Evolutionary conservation across 2,113 vertebrate genomes (phyloP), one percentile per base, ranked within the genome.

Genomic region (Gymnogyps californianus): DNA sequence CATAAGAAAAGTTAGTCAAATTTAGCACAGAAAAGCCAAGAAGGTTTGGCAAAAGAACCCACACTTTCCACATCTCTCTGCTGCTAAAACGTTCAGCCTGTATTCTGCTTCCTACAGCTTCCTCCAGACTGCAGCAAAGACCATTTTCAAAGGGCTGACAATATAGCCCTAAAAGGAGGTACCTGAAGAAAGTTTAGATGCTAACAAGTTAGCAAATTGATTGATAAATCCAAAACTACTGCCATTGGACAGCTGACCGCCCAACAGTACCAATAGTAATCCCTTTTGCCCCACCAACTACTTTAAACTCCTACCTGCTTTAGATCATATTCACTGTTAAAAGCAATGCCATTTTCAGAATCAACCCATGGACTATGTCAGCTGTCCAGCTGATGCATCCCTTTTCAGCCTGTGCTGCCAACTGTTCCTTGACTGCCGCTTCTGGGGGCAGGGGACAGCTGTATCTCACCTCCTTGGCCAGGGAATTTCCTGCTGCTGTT

Each of bases 1-100:
- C 61, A 65, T 67, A 92, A 94, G 75, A 71, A 97, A 97, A 97
- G 61, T 58, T 18, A 67, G 64, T 52, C n/a, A 74, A 96, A 70
- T 75, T 28, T 89, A 87, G 57, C 67, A 76, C 46, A 92, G 40
- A 77, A 94, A 95, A 85, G 52, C 86, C 79, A 96, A 95, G 59
- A 94, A 72, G 40, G 16, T 91, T 77, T 98, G 93, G 87, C 87
- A 96, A 59, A 92, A 69, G 49, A 86, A 14, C 6, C 7, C 44
- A 29, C 10, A 40, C 28, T 83, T 92, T 58, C 76, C 59, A 65
- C 21, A 67, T 38, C 26, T 61, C 15, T 80, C 65, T 83, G 42
- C 66, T 88, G 85, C 38, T 86, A 90, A 90, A 81, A 78, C 1
- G 5, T 47, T 76, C 70, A 90, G 14, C 36, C 70, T 54, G 13